Evolutionary conservation across 2,797 vertebrate genomes (phyloP).

Genomic region (Galaxias olidus): DNA sequence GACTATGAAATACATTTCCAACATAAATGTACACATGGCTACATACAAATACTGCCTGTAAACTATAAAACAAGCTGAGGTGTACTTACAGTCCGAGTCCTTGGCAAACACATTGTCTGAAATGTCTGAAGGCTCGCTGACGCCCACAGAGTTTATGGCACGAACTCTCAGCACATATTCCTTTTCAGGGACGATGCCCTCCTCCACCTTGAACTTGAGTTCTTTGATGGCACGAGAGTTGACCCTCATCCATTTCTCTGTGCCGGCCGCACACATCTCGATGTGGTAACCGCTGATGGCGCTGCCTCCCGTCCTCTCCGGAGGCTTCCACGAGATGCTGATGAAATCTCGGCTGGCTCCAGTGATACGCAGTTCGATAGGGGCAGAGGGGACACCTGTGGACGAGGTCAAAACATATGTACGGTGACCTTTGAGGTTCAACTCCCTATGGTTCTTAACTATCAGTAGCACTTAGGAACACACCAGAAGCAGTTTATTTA

Average conservation of each 20-base stretch:
- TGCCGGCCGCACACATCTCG: slow-evolving; percentile 93
- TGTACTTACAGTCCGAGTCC: slow-evolving; percentile 88
- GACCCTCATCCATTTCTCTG: slow-evolving; percentile 97
- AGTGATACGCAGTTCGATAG: slow-evolving; percentile 90
- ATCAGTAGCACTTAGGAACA: too few species aligned
- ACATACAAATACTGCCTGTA: slow-evolving; percentile 1
- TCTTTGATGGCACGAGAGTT: slow-evolving; percentile 98
- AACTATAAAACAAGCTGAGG: not conserved
- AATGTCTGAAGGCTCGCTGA: slow-evolving; percentile 95
- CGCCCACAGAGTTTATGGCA: slow-evolving; percentile 90
- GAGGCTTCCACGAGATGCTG: slow-evolving; percentile 92
- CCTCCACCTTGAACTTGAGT: slow-evolving; percentile 89
- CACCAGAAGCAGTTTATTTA: too few species aligned
- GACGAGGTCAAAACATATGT: slow-evolving; percentile 14
- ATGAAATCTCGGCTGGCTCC: slow-evolving; percentile 89
- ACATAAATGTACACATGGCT: not conserved
- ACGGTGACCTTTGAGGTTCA: too few species aligned
- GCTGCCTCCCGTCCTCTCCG: slow-evolving; percentile 89
- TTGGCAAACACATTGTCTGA: slow-evolving; percentile 95
- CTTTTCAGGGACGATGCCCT: slow-evolving; percentile 92
- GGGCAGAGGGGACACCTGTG: slow-evolving; percentile 89
- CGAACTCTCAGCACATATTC: slow-evolving; percentile 93
- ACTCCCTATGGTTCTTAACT: too few species aligned
- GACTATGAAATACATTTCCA: too few species aligned
- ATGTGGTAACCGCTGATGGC: slow-evolving; percentile 92